phyloP scores from a whole-genome alignment of 2,113 vertebrate species.

The Solenodon paradoxus region DNA sequence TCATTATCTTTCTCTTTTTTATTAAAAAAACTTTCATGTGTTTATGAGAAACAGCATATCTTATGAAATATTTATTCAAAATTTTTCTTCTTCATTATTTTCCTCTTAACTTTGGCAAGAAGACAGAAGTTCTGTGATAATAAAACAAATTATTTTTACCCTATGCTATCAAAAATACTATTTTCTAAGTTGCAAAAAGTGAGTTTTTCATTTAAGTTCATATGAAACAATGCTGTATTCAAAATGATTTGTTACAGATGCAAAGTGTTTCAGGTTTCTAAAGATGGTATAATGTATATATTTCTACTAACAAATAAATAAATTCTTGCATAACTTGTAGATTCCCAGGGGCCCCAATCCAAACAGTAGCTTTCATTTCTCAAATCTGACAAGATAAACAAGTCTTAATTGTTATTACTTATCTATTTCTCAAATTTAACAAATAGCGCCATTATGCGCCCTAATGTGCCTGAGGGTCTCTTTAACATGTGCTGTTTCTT shows the following conservation, averaged over 20 bases:
- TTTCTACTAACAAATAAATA: conserved; percentile 14
- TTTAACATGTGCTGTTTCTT: not conserved
- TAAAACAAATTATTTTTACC: not conserved
- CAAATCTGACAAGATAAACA: conserved; percentile 18
- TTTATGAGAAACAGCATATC: not conserved
- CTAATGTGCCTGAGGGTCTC: not conserved
- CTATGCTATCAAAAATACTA: not conserved
- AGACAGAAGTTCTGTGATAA: not conserved
- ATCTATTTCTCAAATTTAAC: conserved; percentile 26
- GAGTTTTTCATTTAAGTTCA: not conserved
- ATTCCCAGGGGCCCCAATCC: not conserved
- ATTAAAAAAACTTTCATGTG: not conserved
- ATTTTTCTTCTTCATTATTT: not conserved
- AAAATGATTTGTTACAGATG: not conserved
- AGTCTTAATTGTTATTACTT: conserved; percentile 37
- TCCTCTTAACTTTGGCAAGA: not conserved
- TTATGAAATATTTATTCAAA: not conserved
- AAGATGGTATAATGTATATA: not conserved
- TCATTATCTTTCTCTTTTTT: too few relatives aligned
- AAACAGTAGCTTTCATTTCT: conserved; percentile 2
- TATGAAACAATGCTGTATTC: not conserved
- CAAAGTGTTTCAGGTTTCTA: not conserved
- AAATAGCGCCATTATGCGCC: conserved; percentile 16
- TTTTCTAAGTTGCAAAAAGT: not conserved
- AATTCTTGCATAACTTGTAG: conserved; percentile 14